Percentiles rank a stretch among this genome's conserved stretches.
phyloP scores from a whole-genome alignment of 2,888 invertebrate species.

The Malacosoma neustria region DNA sequence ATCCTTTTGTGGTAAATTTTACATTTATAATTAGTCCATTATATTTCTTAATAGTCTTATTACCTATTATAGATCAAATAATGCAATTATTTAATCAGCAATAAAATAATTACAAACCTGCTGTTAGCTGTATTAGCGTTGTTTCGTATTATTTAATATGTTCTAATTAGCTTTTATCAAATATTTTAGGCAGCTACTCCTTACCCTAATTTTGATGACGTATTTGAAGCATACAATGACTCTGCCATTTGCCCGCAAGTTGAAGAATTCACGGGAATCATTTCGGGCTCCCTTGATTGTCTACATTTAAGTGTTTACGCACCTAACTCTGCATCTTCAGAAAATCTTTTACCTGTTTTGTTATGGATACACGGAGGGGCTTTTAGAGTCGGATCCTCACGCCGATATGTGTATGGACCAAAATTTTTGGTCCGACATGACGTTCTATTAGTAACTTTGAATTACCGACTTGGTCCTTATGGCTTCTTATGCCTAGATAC shows the following conservation, averaged over 20 bases:
- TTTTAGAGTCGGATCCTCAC: constrained; percentile 26
- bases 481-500: constrained; percentile 45
- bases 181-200: constrained; percentile 36
- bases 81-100: too few relatives aligned
- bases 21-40: too few relatives aligned
- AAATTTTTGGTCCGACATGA: constrained; percentile 33
- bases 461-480: constrained; percentile 43
- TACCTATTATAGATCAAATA: too few relatives aligned
- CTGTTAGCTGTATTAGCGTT: too few relatives aligned
- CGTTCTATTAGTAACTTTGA: constrained; percentile 37
- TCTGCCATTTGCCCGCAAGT: constrained; percentile 37
- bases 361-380: constrained; percentile 42
- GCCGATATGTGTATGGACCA: constrained; percentile 29
- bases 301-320: constrained; percentile 38
- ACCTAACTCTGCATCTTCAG: constrained; percentile 27
- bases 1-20: constrained; percentile 47
- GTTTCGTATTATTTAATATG: too few relatives aligned
- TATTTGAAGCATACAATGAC: constrained; percentile 39
- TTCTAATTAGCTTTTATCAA: too few relatives aligned
- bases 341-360: constrained; percentile 31
- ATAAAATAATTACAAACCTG: too few relatives aligned
- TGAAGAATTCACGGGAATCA: constrained; percentile 20
- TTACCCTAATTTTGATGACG: constrained; percentile 25
- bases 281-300: constrained; percentile 32
- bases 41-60: too few relatives aligned